Conservation (phyloP, 1,140 invertebrate species). For the Cylas formicarius region DNA sequence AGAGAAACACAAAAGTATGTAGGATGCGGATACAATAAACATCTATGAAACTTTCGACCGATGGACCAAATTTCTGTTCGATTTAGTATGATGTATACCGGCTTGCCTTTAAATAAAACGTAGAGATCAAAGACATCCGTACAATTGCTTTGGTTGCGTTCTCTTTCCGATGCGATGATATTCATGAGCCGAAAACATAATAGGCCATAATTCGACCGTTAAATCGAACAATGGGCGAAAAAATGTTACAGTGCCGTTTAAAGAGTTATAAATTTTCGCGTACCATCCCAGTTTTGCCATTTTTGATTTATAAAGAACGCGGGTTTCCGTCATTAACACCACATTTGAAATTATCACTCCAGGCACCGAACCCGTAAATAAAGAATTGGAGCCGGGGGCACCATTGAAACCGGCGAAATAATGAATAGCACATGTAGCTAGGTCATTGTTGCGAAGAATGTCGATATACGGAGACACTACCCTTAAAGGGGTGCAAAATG, state of each 20-base stretch:
- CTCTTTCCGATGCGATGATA: too few relatives aligned
- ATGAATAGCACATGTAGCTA: constrained; percentile 26
- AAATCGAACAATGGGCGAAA: constrained; percentile 4
- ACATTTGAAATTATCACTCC: constrained; percentile 16
- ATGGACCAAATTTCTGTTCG: too few relatives aligned
- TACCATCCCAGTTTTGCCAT: constrained; percentile 19
- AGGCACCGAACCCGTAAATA: constrained; percentile 5
- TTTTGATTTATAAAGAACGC: constrained; percentile 12
- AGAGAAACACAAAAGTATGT: too few relatives aligned
- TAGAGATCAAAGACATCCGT: too few relatives aligned
- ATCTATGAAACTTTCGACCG: too few relatives aligned
- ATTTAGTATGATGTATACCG: too few relatives aligned
- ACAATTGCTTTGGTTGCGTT: too few relatives aligned
- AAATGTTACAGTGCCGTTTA: constrained; percentile 1
- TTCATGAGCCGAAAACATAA: too few relatives aligned
- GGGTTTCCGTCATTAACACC: constrained; percentile 25
- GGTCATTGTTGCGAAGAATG: constrained; percentile 18
- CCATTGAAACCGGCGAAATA: constrained; percentile 1
- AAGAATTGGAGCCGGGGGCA: constrained; percentile 13
- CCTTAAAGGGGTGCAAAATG: constrained; percentile 25
- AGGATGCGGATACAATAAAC: too few relatives aligned
- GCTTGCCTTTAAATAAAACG: too few relatives aligned
- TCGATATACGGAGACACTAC: constrained; percentile 29
- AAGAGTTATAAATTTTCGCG: constrained; percentile 16
- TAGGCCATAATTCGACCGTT: constrained; percentile 13